Evolutionary conservation across 1,140 invertebrate genomes (phyloP), one percentile per base, ranked within the genome.

Genomic region (Caenorhabditis inopinata): DNA sequence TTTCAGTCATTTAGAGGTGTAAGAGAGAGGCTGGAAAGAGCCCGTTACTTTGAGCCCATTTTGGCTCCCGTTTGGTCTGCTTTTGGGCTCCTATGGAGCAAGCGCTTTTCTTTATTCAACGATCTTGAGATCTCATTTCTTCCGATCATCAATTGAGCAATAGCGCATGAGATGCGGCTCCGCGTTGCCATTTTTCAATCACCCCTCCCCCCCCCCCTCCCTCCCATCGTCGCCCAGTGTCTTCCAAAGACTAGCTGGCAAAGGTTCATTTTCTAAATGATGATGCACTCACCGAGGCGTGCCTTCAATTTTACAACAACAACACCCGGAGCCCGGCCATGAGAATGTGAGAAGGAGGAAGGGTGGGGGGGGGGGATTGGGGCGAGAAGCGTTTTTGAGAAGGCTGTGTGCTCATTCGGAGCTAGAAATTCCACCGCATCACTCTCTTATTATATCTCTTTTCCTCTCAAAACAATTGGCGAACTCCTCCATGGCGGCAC

Each of bases 241-340:
- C 2, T 11, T 42, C 21, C 32, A 29, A 12, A 2, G 18, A 21
- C 58, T 68, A 68, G 58, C 32, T 18, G n/a, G n/a, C 27, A 68
- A 16, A 38, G 38, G 38, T 32, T 32, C 58, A 68, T 32, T 68
- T 68, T 68, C 58, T 68, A 68, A 68, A 68, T 68, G 58, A 68
- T 49, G 47, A n/a, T n/a, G n/a, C 45, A 74, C 38, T 46, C 29
- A 62, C 7, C 7, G 32, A 62, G 21, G 68, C 23, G 51, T 62
- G 53, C 45, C 46, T 62, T 78, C 58, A 68, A 78, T 62, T 78
- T 78, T 78, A 49, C 48, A 76, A 76, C 48, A 76, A 53, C 46
- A 32, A n/a, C 47, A 4, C 35, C 18, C 27, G 25, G 47, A 35
- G 38, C 25, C 25, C 9, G 38, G 18, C 27, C 47, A 76, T 49